A percentile compares a stretch with the other conserved stretches of the same genome.
These are phyloP conservation scores for Smittia sp. DNA, from an alignment of 2,888 invertebrate genomes.

Conservation along the genomic window DNA sequence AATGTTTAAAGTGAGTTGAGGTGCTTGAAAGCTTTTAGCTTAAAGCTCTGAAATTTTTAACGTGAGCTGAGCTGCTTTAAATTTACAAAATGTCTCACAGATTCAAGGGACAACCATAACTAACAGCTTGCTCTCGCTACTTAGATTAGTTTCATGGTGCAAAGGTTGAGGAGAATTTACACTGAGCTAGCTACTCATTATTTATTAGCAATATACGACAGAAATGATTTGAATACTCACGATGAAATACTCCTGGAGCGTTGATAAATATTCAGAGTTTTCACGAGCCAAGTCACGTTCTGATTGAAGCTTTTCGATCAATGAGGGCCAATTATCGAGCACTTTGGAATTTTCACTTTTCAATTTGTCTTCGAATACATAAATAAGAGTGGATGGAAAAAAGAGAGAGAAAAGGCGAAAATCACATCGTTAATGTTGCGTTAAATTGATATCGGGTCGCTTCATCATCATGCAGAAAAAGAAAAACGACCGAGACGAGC, in stretches of 20 bases:
- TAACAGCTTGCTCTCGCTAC: no score
- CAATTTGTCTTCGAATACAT: slow-evolving; percentile 42
- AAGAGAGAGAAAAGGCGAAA: neutral
- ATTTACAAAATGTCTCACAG: no score
- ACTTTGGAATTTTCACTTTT: slow-evolving; percentile 45
- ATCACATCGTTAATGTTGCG: slow-evolving; percentile 20
- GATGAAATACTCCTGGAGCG: slow-evolving; percentile 53
- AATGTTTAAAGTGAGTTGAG: no score
- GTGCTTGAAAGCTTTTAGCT: no score
- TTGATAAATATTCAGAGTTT: slow-evolving; percentile 52
- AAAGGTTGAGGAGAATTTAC: no score
- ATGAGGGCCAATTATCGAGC: slow-evolving; percentile 47
- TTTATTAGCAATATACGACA: neutral
- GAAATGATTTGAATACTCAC: slow-evolving; percentile 53
- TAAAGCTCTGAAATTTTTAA: no score
- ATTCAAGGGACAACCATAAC: no score
- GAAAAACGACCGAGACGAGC: no score
- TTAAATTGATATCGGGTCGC: slow-evolving; percentile 29
- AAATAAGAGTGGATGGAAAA: neutral
- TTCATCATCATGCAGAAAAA: neutral
- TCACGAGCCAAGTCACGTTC: slow-evolving; percentile 51
- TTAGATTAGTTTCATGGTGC: no score
- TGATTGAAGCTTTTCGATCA: slow-evolving; percentile 45
- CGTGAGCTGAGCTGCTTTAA: no score
- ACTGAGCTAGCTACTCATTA: neutral